Evolutionary conservation across 2,113 vertebrate species (phyloP), one percentile per base, ranked within the genome.

Genomic region (Dolichallabes microphthalmus): DNA sequence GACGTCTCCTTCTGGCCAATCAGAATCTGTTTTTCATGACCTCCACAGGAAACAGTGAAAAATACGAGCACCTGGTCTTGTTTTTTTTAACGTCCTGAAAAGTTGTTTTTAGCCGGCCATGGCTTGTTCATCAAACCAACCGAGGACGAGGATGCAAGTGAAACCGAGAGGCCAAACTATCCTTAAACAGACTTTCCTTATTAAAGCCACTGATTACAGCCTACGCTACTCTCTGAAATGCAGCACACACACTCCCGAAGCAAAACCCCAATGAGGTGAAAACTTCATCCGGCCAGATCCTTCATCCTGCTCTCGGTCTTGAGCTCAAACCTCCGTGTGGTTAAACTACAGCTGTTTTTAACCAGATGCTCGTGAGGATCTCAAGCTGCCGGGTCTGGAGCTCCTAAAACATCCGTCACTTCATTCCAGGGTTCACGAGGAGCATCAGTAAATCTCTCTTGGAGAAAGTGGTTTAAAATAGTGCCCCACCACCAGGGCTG

Each of bases 121-220:
- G 52, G 25, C 30, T 12, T n/a, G 9, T 30, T 30, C 58, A 73
- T 39, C 32, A 25, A 61, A 74, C n/a, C 30, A 52, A 52, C n/a
- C 27, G 60, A 19, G 2, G 8, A 61, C 1, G 64, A 20, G 66
- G 50, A 82, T 25, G 50, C 9, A 50, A 53, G 27, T 35, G 19
- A 82, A 71, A 32, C 63, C 9, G 10, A 61, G 35, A 61, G 14
- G 50, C 35, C 35, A 20, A 30, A 22, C 27, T 6, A n/a, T 60
- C 50, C 71, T 25, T 14, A 0, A 82, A 55, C 64, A 58, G 27
- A 30, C 60, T 8, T n/a, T 57, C 22, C 45, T 82, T 77, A 86
- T 82, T 77, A 86, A 82, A 82, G 45, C 53, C 50, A 68, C 25
- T 68, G 64, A 77, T 82, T 82, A 58, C 14, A 82, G 73, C 52